Conservation (phyloP, 2,113 vertebrate species). For the Notothenia rossii region DNA sequence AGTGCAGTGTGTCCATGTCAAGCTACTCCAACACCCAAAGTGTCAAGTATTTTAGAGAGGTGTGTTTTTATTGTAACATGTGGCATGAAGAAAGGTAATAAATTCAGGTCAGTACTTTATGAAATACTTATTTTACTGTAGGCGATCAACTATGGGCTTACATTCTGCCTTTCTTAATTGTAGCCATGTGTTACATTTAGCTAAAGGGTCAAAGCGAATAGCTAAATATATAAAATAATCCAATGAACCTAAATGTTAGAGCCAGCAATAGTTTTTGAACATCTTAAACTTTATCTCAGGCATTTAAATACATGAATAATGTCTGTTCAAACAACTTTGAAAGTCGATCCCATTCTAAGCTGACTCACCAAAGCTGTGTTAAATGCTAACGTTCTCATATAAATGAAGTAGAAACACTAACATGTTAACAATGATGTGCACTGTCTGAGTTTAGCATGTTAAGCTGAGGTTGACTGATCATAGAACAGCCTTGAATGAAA, state of each 20-base stretch:
- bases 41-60: neutral
- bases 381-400: neutral
- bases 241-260: no score
- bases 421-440: neutral
- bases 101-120: conserved; percentile 19
- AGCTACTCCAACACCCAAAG: conserved; percentile 8
- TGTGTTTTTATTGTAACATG: conserved; percentile 29
- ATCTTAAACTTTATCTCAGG: no score
- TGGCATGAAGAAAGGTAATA: conserved; percentile 7
- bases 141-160: conserved; percentile 13
- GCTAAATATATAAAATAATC: no score
- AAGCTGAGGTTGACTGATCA: neutral
- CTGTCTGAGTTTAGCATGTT: no score
- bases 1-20: neutral
- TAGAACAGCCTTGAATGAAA: neutral
- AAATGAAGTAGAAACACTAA: neutral
- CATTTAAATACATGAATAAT: no score
- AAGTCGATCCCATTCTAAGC: no score
- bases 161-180: neutral
- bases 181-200: neutral
- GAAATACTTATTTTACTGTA: conserved; percentile 23
- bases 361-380: neutral
- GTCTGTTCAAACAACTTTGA: no score
- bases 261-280: no score
- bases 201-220: neutral